Evolutionary conservation across 2,888 invertebrate genomes (phyloP), one percentile per base, ranked within the genome.

Genomic region (Phengaris alcon): DNA sequence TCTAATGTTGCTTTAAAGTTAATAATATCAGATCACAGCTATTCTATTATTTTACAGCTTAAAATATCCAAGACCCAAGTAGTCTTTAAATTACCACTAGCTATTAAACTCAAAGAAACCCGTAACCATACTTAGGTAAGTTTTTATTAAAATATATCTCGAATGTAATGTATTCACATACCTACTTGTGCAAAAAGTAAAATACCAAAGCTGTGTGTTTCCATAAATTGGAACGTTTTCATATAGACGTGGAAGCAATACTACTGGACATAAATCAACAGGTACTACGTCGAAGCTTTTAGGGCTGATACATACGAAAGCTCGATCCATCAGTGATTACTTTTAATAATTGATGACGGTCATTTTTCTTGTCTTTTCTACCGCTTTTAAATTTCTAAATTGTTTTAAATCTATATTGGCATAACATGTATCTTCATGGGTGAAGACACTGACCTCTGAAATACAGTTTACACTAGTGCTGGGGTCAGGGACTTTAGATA

Each of bases 231-330:
- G 54, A 72, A 54, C 72, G 54, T 72, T 52, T 54, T 35, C 54
- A 54, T 72, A 72, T 72, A 72, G 35, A 52, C 13, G 54, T 13
- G 12, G 64, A 72, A 72, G 52, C 54, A 72, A 72, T 72, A 54
- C 54, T 52, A 72, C 54, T 72, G 64, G 64, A 64, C 44, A 72
- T 72, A 72, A 72, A 72, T 72, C 72, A 72, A 72, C 72, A 72
- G 72, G 72, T 72, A 72, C 35, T 72, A 6, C 52, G 54, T n/a
- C 72, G 52, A 70, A 70, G 51, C 22, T 70, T 22, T 52, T 15
- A 69, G 48, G 69, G 69, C 48, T 69, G 15, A 48, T n/a, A 5
- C 69, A n/a, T 6, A 12, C 15, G 13, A 15, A 8, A 69, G 48
- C n/a, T 48, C 4, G 46, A n/a, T 51, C 15, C 10, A 48, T 22